phyloP scores from a whole-genome alignment of 2,113 vertebrate genomes.

The human (Homo sapiens) region GRCh38 chr14:78620501-78621000 shows the following conservation, averaged over 20 bases:
- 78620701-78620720: not conserved
- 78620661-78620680: not conserved
- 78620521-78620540: constrained; percentile 48
- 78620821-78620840: not conserved
- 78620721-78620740: not conserved
- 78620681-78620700: not conserved
- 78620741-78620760: not conserved
- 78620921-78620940: not conserved
- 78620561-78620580: constrained; percentile 54
- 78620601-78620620: constrained; percentile 9
- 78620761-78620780: not conserved
- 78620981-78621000: not conserved
- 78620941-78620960: not conserved
- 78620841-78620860: not conserved
- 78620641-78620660: not conserved
- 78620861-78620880: not conserved
- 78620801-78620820: not conserved
- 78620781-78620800: not conserved
- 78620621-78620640: not conserved
- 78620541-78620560: constrained; percentile 49
- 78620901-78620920: not conserved
- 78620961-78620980: not conserved
- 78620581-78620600: not conserved
- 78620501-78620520: constrained; percentile 45
- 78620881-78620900: not conserved